Percentiles rank a stretch among this genome's conserved stretches.
Evolutionary conservation across 2,888 invertebrate species (phyloP).

Genomic region (Eucriotettix oculatus): DNA sequence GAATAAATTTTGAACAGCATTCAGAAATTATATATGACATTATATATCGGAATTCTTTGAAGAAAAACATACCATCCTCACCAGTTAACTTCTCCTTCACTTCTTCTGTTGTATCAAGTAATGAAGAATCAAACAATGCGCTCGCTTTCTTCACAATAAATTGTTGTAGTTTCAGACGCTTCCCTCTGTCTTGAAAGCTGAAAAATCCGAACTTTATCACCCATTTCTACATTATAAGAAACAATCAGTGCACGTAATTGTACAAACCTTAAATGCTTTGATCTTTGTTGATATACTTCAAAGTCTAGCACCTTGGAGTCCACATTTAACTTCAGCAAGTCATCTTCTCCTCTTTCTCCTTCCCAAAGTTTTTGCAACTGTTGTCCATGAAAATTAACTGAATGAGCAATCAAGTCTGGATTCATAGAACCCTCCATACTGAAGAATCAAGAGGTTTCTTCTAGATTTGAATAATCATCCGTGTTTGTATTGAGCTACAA

Average conservation of each 20-base stretch:
- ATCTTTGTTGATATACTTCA: constrained; percentile 58
- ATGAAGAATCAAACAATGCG: constrained; percentile 44
- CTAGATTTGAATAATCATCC: no score
- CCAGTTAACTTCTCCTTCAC: constrained; percentile 34
- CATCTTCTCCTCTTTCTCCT: constrained; percentile 62
- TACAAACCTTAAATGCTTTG: constrained; percentile 51
- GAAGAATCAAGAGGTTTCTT: no score
- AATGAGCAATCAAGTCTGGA: constrained; percentile 43
- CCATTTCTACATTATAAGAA: not conserved
- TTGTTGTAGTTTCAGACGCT: constrained; percentile 67
- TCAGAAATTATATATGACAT: no score
- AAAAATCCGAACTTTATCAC: constrained; percentile 3
- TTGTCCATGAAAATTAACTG: constrained; percentile 72
- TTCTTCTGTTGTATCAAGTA: constrained; percentile 29
- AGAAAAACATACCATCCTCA: constrained; percentile 36
- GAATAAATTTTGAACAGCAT: no score
- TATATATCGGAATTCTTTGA: no score
- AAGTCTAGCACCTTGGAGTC: constrained; percentile 48
- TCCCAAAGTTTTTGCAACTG: constrained; percentile 81
- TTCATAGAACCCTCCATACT: constrained; percentile 23
- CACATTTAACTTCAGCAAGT: constrained; percentile 38
- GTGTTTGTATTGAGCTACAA: no score
- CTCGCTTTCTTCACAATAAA: constrained; percentile 75
- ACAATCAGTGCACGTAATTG: not conserved
- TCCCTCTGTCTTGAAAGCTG: constrained; percentile 64